Conservation (phyloP, 2,113 vertebrate species). For the Corydoras sp. region DNA sequence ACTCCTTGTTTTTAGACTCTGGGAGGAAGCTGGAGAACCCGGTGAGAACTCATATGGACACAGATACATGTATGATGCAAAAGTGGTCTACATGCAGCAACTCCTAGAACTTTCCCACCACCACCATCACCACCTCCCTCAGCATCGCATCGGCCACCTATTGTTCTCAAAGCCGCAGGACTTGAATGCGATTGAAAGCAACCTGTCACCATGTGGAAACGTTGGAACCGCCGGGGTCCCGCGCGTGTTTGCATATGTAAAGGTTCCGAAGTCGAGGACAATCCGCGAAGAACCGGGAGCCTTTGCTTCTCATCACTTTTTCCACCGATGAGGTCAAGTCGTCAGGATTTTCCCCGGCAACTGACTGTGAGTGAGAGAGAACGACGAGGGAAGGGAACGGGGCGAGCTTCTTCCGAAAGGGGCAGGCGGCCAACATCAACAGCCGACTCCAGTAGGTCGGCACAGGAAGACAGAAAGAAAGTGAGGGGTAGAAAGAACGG, state of each 20-base stretch:
- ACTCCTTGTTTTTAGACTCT: too few relatives aligned
- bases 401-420: conserved; percentile 67
- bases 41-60: too few relatives aligned
- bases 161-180: conserved; percentile 2
- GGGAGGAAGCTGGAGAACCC: too few relatives aligned
- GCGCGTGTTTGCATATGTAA: not conserved
- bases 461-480: conserved; percentile 78
- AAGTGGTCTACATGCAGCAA: not conserved
- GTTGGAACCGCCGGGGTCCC: not conserved
- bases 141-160: not conserved
- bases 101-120: conserved; percentile 5
- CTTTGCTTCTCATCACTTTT: conserved; percentile 53
- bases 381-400: conserved; percentile 17
- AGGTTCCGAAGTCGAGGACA: conserved; percentile 32
- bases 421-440: conserved; percentile 85
- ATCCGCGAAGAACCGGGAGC: conserved; percentile 16
- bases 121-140: not conserved
- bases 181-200: conserved; percentile 10
- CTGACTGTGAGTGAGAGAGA: conserved; percentile 43
- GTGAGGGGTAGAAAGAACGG: conserved; percentile 19
- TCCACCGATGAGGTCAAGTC: conserved; percentile 76
- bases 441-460: conserved; percentile 91
- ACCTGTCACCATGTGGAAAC: conserved; percentile 19
- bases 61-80: too few relatives aligned
- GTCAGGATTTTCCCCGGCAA: conserved; percentile 72